Conservation (phyloP, 2,113 vertebrate genomes). For the Urocitellus parryii region DNA sequence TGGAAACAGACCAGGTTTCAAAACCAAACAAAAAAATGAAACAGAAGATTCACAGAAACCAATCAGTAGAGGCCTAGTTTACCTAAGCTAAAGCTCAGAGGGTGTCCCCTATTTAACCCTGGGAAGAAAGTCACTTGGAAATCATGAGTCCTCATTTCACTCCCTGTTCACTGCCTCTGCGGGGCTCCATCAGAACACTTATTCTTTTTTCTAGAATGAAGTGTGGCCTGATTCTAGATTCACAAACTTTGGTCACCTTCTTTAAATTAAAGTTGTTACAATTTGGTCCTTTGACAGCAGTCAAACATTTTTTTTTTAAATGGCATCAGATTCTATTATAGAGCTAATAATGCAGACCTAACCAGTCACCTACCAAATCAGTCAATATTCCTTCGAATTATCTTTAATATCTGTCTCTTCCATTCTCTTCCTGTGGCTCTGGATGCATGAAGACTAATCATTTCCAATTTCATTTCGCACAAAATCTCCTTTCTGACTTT, state of each 20-base stretch:
- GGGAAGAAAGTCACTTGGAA: background rate
- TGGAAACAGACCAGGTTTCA: background rate
- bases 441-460: background rate
- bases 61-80: background rate
- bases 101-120: no score
- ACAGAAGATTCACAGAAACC: background rate
- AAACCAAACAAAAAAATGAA: background rate
- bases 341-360: background rate
- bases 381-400: background rate
- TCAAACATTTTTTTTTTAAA: background rate
- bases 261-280: background rate
- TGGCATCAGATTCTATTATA: background rate
- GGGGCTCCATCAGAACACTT: background rate
- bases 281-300: background rate
- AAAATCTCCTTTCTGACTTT: background rate
- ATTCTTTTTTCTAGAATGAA: background rate
- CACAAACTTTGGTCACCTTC: background rate
- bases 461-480: background rate
- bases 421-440: background rate
- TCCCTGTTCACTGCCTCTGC: background rate
- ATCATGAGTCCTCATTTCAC: background rate
- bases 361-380: background rate
- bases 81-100: fast-evolving
- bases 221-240: background rate
- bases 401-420: background rate